phyloP scores from a whole-genome alignment of 2,113 vertebrate species.

The Pseudorasbora parva region DNA sequence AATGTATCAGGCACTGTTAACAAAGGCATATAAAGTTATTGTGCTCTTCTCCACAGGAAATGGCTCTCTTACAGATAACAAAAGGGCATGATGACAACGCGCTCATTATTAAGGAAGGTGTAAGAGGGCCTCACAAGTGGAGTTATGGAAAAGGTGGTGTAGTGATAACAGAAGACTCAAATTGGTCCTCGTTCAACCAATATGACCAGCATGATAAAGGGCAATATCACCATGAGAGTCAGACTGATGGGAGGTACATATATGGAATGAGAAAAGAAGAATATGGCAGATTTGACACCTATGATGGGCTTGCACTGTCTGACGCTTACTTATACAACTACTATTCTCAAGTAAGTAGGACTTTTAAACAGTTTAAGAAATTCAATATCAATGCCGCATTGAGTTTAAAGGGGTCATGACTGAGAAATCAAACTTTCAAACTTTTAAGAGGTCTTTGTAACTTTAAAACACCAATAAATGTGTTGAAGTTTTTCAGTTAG shows the following conservation, averaged over 20 bases:
- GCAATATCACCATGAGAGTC: background rate
- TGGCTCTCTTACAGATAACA: background rate
- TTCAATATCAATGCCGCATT: too few relatives aligned
- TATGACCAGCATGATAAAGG: background rate
- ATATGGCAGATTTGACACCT: constrained; percentile 25
- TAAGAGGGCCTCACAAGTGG: background rate
- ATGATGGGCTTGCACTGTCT: constrained; percentile 68
- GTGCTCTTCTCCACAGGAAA: background rate
- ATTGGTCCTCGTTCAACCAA: background rate
- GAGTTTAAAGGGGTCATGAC: too few relatives aligned
- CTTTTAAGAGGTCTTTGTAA: too few relatives aligned
- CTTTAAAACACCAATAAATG: too few relatives aligned
- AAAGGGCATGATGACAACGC: background rate
- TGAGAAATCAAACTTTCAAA: too few relatives aligned
- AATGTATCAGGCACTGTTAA: too few relatives aligned
- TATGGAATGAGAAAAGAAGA: background rate
- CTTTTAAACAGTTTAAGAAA: background rate
- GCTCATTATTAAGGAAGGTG: background rate
- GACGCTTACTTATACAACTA: constrained; percentile 67
- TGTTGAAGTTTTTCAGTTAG: too few relatives aligned
- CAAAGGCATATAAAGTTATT: too few relatives aligned
- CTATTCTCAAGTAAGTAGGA: constrained; percentile 69
- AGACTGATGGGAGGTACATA: background rate
- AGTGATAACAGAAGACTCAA: background rate
- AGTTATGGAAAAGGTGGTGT: background rate